Conservation (phyloP, 2,797 vertebrate genomes). For the Epinephelus coioides region DNA sequence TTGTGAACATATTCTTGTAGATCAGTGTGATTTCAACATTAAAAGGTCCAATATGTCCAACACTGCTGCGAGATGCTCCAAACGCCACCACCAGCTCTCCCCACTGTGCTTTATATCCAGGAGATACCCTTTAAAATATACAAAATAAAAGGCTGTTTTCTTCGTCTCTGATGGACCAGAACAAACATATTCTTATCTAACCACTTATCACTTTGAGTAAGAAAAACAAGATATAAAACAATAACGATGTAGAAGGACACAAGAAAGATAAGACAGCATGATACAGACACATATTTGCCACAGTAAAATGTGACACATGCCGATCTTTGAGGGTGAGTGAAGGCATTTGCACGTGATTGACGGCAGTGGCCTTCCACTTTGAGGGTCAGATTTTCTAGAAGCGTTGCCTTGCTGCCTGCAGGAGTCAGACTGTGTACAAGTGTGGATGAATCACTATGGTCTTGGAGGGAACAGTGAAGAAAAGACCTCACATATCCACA, state of each 20-base stretch:
- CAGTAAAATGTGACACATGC: not conserved
- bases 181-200: not conserved
- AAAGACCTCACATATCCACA: slow-evolving; percentile 64
- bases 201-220: too few species aligned
- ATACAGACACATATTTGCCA: not conserved
- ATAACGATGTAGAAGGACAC: not conserved
- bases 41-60: slow-evolving; percentile 24
- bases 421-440: slow-evolving; percentile 59
- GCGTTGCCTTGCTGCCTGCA: slow-evolving; percentile 27
- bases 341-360: slow-evolving; percentile 4
- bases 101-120: too few species aligned
- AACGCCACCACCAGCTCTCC: slow-evolving; percentile 44
- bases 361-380: slow-evolving; percentile 2
- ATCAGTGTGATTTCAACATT: slow-evolving; percentile 20
- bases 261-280: not conserved
- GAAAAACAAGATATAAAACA: not conserved
- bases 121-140: too few species aligned
- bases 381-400: slow-evolving; percentile 21
- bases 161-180: not conserved
- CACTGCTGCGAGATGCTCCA: slow-evolving; percentile 5
- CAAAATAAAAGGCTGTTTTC: too few species aligned
- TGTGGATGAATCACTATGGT: slow-evolving; percentile 70
- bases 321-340: not conserved
- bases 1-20: slow-evolving; percentile 44
- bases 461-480: slow-evolving; percentile 67